Conservation (phyloP, 2,888 invertebrate species). For the Ormyrus thymus region DNA sequence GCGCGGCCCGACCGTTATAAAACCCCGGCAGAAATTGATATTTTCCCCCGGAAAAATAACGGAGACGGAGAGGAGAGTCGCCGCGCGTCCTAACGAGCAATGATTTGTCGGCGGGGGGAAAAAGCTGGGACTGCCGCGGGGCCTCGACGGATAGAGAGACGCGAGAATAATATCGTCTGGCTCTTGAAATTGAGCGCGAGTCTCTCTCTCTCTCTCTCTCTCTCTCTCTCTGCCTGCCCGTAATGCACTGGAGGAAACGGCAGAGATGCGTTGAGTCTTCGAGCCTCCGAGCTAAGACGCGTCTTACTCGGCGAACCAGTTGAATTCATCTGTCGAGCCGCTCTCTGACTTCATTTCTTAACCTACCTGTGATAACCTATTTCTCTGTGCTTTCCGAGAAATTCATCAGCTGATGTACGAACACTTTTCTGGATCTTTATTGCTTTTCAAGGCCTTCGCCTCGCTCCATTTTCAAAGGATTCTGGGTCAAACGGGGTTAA, state of each 20-base stretch:
- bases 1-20: constrained; percentile 44
- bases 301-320: neutral
- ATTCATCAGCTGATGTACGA: too few relatives aligned
- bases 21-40: constrained; percentile 63
- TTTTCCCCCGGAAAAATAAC: constrained; percentile 57
- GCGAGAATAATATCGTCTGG: constrained; percentile 19
- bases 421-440: too few relatives aligned
- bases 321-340: too few relatives aligned
- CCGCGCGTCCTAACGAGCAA: constrained; percentile 64
- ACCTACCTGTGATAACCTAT: too few relatives aligned
- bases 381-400: too few relatives aligned
- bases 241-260: constrained; percentile 15
- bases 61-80: constrained; percentile 46
- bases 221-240: neutral
- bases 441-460: too few relatives aligned
- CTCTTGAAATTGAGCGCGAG: constrained; percentile 10
- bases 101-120: constrained; percentile 64
- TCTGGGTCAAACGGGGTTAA: too few relatives aligned
- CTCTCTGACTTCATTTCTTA: too few relatives aligned
- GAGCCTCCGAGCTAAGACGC: neutral
- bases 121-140: neutral
- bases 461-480: too few relatives aligned
- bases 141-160: neutral
- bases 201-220: too few relatives aligned
- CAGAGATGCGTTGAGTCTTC: constrained; percentile 10